Conservation (phyloP, 2,113 vertebrate species). For the Cynoglossus semilaevis region DNA sequence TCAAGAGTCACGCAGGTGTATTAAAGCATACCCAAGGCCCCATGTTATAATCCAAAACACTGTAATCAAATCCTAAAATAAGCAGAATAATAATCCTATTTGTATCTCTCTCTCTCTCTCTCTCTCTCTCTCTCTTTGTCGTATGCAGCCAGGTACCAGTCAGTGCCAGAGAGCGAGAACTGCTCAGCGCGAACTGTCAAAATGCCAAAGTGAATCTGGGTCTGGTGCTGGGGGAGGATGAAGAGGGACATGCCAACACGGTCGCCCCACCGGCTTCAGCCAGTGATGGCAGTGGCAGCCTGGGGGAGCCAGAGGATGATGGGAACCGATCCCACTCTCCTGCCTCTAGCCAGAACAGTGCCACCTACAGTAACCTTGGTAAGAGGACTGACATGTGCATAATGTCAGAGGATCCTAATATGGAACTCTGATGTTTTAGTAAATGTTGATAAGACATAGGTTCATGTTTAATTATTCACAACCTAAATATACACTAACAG, state of each 20-base stretch:
- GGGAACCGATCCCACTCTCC: conserved; percentile 74
- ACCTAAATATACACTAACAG: no score
- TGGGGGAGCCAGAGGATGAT: conserved; percentile 76
- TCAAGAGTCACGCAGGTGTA: no score
- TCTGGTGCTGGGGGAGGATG: conserved; percentile 44
- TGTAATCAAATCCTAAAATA: no score
- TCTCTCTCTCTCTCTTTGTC: conserved; percentile 14
- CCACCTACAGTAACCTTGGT: conserved; percentile 96
- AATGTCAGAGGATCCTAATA: neutral
- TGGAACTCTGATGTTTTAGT: no score
- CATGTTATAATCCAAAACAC: no score
- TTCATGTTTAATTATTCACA: no score
- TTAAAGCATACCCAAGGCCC: no score
- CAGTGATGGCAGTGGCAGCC: conserved; percentile 57
- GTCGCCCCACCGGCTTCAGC: conserved; percentile 46
- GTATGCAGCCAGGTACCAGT: conserved; percentile 81
- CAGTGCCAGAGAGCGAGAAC: conserved; percentile 63
- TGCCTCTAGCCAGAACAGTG: conserved; percentile 83
- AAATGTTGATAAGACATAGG: no score
- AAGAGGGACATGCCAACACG: conserved; percentile 56
- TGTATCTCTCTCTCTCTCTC: no score
- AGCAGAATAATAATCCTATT: no score
- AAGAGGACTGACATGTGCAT: conserved; percentile 42
- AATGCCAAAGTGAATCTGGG: conserved; percentile 65
- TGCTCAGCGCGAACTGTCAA: conserved; percentile 53